These are phyloP conservation scores for Heteropelma amictum DNA, from an alignment of 2,888 invertebrate genomes.

Conservation along the genomic window DNA sequence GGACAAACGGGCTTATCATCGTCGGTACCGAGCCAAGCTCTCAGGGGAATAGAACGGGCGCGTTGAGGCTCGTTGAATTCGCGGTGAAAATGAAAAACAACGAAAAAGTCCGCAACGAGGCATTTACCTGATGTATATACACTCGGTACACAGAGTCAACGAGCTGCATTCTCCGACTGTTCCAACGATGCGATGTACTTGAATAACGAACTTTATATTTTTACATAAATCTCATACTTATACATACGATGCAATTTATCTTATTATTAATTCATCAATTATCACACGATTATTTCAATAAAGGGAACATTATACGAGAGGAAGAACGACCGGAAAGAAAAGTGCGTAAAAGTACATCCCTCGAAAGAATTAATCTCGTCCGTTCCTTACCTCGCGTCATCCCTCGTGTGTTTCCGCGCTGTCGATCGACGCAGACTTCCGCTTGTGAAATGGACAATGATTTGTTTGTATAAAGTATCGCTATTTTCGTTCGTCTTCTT, in stretches of 20 bases:
- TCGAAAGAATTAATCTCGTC: no score
- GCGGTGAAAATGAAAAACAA: conserved; percentile 18
- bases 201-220: conserved; percentile 52
- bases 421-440: neutral
- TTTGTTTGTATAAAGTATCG: neutral
- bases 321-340: neutral
- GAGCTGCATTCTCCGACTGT: no score
- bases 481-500: neutral
- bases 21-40: conserved; percentile 70
- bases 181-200: conserved; percentile 29
- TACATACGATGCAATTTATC: conserved; percentile 48
- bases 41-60: conserved; percentile 69
- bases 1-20: conserved; percentile 68
- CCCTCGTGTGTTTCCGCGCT: no score
- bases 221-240: conserved; percentile 53
- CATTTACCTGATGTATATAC: no score
- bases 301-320: conserved; percentile 26
- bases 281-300: conserved; percentile 47
- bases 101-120: no score
- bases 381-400: conserved; percentile 12
- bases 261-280: conserved; percentile 22
- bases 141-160: no score
- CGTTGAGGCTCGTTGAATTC: conserved; percentile 61
- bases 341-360: neutral
- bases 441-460: conserved; percentile 15